A percentile compares a stretch with the other conserved stretches of the same genome.
phyloP scores from a whole-genome alignment of 2,888 invertebrate genomes.

The Limnephilus rhombicus region DNA sequence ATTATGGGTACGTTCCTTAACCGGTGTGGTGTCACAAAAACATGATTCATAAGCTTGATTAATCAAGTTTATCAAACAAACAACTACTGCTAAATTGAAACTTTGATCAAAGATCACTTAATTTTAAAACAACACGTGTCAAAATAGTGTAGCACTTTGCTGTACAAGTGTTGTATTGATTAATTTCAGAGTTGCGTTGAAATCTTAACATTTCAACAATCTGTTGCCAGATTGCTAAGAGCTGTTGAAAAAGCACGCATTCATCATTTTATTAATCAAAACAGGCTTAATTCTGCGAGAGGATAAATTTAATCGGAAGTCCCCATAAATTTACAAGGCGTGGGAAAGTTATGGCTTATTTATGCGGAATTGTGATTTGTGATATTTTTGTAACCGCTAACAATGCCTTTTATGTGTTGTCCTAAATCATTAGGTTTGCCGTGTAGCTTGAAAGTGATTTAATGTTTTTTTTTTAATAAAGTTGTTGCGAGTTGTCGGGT shows the following conservation, averaged over 20 bases:
- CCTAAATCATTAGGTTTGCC: not conserved
- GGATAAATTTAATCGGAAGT: not conserved
- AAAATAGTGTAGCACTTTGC: not conserved
- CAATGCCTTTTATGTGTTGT: not conserved
- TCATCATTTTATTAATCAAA: slow-evolving; percentile 1
- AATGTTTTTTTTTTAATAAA: not conserved
- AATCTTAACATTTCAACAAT: not conserved
- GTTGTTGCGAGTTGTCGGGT: not conserved
- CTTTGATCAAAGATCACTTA: not conserved
- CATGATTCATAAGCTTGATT: too few relatives aligned
- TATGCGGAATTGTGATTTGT: not conserved
- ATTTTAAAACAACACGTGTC: not conserved
- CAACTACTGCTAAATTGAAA: too few relatives aligned
- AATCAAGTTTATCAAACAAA: too few relatives aligned
- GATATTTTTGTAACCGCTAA: not conserved
- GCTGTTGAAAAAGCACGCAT: not conserved
- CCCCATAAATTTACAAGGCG: not conserved
- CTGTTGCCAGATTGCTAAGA: not conserved
- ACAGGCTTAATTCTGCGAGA: not conserved
- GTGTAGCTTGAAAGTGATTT: not conserved
- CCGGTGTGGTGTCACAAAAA: too few relatives aligned
- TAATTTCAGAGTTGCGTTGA: not conserved
- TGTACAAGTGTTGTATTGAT: not conserved
- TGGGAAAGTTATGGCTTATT: not conserved
- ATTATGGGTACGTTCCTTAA: too few relatives aligned